phyloP scores from a whole-genome alignment of 2,888 invertebrate species.

The Brenthis hecate region DNA sequence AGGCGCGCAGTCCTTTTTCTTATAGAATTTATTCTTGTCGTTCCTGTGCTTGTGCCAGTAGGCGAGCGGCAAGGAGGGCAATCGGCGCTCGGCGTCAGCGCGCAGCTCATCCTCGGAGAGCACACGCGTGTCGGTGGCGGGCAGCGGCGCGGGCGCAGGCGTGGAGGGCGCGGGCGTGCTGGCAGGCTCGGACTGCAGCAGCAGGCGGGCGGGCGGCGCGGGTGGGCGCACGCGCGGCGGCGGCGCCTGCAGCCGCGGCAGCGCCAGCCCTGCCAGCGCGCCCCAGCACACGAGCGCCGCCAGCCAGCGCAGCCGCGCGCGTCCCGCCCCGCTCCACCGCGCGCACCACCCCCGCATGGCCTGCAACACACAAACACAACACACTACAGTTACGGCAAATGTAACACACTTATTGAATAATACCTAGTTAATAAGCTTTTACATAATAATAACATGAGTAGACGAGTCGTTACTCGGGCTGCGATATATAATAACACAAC shows the following conservation, averaged over 20 bases:
- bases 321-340: conserved; percentile 54
- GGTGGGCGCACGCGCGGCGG: conserved; percentile 44
- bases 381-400: neutral
- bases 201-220: conserved; percentile 43
- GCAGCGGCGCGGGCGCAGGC: conserved; percentile 49
- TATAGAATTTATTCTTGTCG: conserved; percentile 85
- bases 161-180: conserved; percentile 44
- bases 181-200: conserved; percentile 47
- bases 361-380: conserved; percentile 47
- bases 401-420: neutral
- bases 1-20: conserved; percentile 89
- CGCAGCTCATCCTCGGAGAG: conserved; percentile 88
- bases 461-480: neutral
- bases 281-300: conserved; percentile 71
- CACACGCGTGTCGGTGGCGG: conserved; percentile 58
- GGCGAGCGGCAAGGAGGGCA: conserved; percentile 92
- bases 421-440: neutral
- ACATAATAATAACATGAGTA: conserved; percentile 9
- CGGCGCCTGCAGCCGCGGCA: conserved; percentile 60
- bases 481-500: neutral
- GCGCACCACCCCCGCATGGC: conserved; percentile 68
- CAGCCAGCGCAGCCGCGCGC: conserved; percentile 67
- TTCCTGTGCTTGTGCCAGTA: conserved; percentile 93
- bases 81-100: conserved; percentile 88
- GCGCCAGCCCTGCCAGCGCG: conserved; percentile 62